These are phyloP conservation scores for Apolygus lucorum DNA, from an alignment of 1,140 invertebrate genomes.

Conservation along the genomic window DNA sequence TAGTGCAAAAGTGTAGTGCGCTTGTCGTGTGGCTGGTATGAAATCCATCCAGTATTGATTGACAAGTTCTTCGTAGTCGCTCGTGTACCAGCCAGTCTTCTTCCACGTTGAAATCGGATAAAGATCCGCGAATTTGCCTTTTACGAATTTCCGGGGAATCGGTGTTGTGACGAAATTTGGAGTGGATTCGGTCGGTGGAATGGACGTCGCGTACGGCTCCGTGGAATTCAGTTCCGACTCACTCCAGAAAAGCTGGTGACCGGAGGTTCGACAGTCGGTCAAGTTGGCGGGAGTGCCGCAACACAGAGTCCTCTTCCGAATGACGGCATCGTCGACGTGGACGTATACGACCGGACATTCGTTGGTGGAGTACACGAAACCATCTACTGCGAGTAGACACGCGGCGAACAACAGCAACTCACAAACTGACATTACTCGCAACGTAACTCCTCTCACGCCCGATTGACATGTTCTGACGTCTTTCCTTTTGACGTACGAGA, in stretches of 20 bases:
- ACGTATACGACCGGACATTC: neutral
- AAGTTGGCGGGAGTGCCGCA: neutral
- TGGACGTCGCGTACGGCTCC: neutral
- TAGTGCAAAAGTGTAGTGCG: conserved; percentile 48
- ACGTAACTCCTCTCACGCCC: too few relatives aligned
- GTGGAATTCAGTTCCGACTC: neutral
- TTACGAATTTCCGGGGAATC: neutral
- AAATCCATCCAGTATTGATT: conserved; percentile 59
- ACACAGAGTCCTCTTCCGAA: neutral
- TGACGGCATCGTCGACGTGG: neutral
- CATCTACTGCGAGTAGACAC: too few relatives aligned
- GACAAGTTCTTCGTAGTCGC: conserved; percentile 49
- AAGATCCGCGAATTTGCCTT: neutral
- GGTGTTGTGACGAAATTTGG: neutral
- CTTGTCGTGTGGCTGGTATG: conserved; percentile 43
- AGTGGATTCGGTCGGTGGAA: neutral
- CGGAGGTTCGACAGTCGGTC: neutral
- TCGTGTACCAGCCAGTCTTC: conserved; percentile 44
- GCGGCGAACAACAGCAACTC: too few relatives aligned
- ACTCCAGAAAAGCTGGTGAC: neutral
- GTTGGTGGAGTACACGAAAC: too few relatives aligned
- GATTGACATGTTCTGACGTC: too few relatives aligned
- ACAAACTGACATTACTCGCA: too few relatives aligned
- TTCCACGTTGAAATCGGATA: conserved; percentile 46
- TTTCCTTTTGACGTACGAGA: too few relatives aligned